Conservation (phyloP, 2,113 vertebrate species). For the Podiceps cristatus region DNA sequence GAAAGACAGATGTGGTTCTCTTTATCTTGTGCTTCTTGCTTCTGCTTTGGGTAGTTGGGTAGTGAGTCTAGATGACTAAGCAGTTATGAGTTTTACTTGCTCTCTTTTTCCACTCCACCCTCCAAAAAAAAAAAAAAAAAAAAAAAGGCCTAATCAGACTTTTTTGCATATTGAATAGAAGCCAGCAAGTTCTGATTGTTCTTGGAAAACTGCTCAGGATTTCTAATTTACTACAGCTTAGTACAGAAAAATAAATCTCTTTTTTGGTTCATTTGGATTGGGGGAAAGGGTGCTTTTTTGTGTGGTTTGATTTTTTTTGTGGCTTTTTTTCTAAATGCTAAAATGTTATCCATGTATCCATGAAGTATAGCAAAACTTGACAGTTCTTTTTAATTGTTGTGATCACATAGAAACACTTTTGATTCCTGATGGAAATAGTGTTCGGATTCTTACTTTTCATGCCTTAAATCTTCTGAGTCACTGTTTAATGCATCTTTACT, state of each 20-base stretch:
- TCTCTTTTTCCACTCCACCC: neutral
- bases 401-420: neutral
- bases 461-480: neutral
- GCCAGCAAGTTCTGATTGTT: neutral
- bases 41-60: neutral
- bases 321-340: neutral
- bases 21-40: neutral
- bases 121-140: no score
- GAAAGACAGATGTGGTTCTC: fast-evolving
- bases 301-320: neutral
- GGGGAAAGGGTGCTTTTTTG: neutral
- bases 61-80: neutral
- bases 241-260: neutral
- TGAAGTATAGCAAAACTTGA: neutral
- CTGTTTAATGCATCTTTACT: neutral
- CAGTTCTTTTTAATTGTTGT: neutral
- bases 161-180: neutral
- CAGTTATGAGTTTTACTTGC: neutral
- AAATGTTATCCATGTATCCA: neutral
- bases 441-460: neutral
- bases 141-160: neutral
- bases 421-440: neutral
- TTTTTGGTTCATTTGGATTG: neutral
- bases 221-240: neutral
- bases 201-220: neutral